These are phyloP conservation scores for Falco naumanni DNA, from an alignment of 2,797 vertebrate species.

Conservation along the genomic window DNA sequence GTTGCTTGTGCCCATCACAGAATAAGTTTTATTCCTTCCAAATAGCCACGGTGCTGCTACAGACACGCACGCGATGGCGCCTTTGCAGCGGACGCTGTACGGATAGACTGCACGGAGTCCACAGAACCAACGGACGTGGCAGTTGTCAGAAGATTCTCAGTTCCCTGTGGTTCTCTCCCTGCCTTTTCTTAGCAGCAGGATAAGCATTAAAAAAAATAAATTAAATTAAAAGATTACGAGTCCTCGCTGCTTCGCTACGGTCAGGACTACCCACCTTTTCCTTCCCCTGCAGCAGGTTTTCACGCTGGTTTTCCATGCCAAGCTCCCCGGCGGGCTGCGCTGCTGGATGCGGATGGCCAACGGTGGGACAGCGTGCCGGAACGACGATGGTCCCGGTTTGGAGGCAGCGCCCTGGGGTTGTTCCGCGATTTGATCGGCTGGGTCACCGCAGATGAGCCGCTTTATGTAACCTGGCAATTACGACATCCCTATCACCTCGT, in stretches of 20 bases:
- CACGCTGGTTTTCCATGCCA: background rate
- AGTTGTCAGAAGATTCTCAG: background rate
- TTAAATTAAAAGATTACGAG: background rate
- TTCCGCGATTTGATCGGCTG: background rate
- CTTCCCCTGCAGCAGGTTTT: rapidly evolving
- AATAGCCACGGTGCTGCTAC: background rate
- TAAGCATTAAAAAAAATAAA: background rate
- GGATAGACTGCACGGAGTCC: background rate
- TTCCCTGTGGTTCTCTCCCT: background rate
- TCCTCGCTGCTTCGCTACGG: background rate
- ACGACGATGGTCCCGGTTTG: rapidly evolving
- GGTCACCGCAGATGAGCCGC: background rate
- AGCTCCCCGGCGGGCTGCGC: rapidly evolving
- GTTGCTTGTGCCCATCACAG: background rate
- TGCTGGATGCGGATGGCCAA: background rate
- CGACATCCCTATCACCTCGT: background rate
- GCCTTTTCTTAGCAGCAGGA: background rate
- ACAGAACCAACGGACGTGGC: rapidly evolving
- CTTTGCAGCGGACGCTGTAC: background rate
- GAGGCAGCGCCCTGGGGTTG: rapidly evolving
- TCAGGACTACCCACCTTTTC: background rate
- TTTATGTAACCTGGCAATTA: background rate
- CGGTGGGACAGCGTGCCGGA: background rate
- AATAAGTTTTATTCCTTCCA: background rate
- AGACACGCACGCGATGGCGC: rapidly evolving